Evolutionary conservation across 2,113 vertebrate species (phyloP), one percentile per base, ranked within the genome.

Genomic region (Nipponia nippon): DNA sequence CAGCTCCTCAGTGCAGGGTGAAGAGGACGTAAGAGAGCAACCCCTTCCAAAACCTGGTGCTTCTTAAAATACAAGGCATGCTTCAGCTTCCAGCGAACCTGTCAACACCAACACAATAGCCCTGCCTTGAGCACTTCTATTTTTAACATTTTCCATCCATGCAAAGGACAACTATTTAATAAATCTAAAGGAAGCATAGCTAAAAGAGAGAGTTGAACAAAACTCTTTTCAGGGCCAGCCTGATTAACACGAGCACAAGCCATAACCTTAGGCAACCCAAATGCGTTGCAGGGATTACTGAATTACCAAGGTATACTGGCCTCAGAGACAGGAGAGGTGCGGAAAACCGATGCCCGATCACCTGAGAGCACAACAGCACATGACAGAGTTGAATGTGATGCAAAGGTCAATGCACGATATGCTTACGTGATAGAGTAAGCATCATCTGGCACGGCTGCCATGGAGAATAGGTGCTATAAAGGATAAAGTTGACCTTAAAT

Each of bases 101-200:
- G 75, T 91, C 96, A 95, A 87, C 89, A 93, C 82, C 78, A 86
- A 77, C 53, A 95, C 93, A 95, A 96, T 46, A 66, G 87, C 55
- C 47, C 58, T 17, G 47, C 73, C 91, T 46, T 16, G 25, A 71
- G 44, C n/a, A 23, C 42, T 77, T 85, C 94, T 96, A 97, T 97
- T 97, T 93, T 97, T 96, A 96, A 79, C 44, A 42, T 90, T 90
- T 96, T 94, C 94, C 94, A 92, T 61, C 90, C 93, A 93, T 36
- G 34, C 80, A 97, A 91, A 71, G 47, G 66, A 91, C 61, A 71
- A 49, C 25, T 69, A 87, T 44, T 84, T 38, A 92, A 69, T 40
- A 86, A 87, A 93, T 30, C 23, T 53, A 83, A 83, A 84, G 50
- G 71, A 95, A 93, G 44, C 18, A 12, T 27, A 93, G 94, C 46